Conservation (phyloP, 2,888 invertebrate species). For the Leuctra nigra region DNA sequence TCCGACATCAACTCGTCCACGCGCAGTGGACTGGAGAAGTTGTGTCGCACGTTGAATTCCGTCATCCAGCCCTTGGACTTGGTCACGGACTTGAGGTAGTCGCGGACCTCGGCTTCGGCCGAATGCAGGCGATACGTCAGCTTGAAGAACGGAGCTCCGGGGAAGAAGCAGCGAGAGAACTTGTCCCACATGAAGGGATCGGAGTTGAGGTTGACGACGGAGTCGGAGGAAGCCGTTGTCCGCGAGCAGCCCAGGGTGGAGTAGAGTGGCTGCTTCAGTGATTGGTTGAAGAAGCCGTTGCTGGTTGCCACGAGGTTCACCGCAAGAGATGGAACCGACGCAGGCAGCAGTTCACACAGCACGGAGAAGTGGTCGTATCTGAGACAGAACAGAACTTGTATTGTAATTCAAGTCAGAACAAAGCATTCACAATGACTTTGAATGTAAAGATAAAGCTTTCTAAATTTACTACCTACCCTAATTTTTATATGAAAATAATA, state of each 20-base stretch:
- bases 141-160: constrained; percentile 51
- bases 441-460: too few relatives aligned
- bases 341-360: constrained; percentile 59
- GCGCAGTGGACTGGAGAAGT: constrained; percentile 59
- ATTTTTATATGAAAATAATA: too few relatives aligned
- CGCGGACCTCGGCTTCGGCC: constrained; percentile 39
- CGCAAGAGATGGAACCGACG: constrained; percentile 57
- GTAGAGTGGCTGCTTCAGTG: constrained; percentile 43
- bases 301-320: constrained; percentile 51
- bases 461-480: too few relatives aligned
- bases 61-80: constrained; percentile 54
- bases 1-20: constrained; percentile 54
- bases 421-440: too few relatives aligned
- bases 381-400: too few relatives aligned
- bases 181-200: constrained; percentile 58
- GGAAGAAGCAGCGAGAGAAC: constrained; percentile 53
- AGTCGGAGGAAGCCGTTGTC: constrained; percentile 28
- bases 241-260: constrained; percentile 50
- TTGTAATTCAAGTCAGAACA: too few relatives aligned
- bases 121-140: constrained; percentile 43
- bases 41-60: constrained; percentile 59
- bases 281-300: constrained; percentile 53
- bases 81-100: constrained; percentile 26
- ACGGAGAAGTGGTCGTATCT: constrained; percentile 64
- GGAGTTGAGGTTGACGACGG: constrained; percentile 50